These are phyloP conservation scores for Sandelia bainsii DNA, from an alignment of 2,797 vertebrate species.

Conservation along the genomic window DNA sequence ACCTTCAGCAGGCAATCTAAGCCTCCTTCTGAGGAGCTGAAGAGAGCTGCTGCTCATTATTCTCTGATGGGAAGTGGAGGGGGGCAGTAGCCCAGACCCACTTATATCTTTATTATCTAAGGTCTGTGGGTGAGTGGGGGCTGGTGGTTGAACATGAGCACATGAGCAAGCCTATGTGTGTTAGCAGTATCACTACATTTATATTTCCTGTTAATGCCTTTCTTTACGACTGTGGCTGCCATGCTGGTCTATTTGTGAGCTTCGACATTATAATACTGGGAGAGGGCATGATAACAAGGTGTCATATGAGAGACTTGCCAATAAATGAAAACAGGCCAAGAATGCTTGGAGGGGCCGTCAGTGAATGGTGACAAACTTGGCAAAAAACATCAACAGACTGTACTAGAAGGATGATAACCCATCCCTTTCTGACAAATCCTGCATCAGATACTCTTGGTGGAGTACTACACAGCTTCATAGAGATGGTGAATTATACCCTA, in stretches of 20 bases:
- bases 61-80: constrained; percentile 19
- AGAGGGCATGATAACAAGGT: constrained; percentile 53
- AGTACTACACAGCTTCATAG: neutral
- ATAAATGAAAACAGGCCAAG: constrained; percentile 41
- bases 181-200: constrained; percentile 14
- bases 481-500: constrained; percentile 12
- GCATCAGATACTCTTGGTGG: constrained; percentile 29
- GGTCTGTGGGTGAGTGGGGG: constrained; percentile 57
- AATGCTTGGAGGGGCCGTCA: constrained; percentile 19
- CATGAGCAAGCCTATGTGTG: constrained; percentile 26
- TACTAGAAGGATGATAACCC: neutral
- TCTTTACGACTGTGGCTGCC: constrained; percentile 33
- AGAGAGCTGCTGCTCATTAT: constrained; percentile 73
- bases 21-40: constrained; percentile 76
- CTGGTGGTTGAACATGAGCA: constrained; percentile 34
- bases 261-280: constrained; percentile 17
- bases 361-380: constrained; percentile 41
- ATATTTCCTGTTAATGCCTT: constrained; percentile 22
- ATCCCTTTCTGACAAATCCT: constrained; percentile 39
- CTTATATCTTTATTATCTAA: constrained; percentile 75
- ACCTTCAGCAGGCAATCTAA: constrained; percentile 84
- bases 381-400: constrained; percentile 36
- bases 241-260: constrained; percentile 25
- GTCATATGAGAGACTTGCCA: constrained; percentile 26
- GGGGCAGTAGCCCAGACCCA: constrained; percentile 28